These are phyloP conservation scores for Anabacerthia variegaticeps DNA, from an alignment of 2,797 vertebrate genomes.

Conservation along the genomic window DNA sequence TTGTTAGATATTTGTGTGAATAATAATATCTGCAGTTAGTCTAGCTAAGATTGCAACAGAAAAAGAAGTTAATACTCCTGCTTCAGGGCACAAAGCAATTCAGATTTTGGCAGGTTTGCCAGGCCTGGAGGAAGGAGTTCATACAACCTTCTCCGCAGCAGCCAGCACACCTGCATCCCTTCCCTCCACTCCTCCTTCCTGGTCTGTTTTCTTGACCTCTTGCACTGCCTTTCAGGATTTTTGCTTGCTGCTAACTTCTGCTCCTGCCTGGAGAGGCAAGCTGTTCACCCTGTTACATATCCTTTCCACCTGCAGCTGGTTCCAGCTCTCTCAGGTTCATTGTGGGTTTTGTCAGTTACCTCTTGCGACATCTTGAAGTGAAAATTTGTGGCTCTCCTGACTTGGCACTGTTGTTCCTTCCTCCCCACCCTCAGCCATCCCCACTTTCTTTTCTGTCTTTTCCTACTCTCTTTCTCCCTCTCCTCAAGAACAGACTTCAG, in stretches of 20 bases:
- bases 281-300: neutral
- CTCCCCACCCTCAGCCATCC: neutral
- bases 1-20: constrained; percentile 23
- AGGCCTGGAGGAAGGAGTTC: neutral
- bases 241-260: neutral
- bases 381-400: neutral
- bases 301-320: neutral
- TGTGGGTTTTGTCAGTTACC: neutral
- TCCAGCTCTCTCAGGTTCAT: neutral
- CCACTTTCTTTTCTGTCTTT: neutral
- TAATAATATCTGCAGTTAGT: neutral
- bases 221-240: neutral
- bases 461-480: neutral
- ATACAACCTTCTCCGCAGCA: neutral
- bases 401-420: neutral
- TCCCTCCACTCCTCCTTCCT: neutral
- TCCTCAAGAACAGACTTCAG: neutral
- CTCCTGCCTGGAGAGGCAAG: neutral
- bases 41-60: neutral
- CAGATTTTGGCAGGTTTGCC: neutral
- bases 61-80: neutral
- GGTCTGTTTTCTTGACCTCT: neutral
- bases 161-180: neutral
- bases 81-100: neutral
- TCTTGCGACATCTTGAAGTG: neutral